phyloP scores from a whole-genome alignment of 92 coral and sea anemone species.

The Epizoanthus illoricatus region DNA sequence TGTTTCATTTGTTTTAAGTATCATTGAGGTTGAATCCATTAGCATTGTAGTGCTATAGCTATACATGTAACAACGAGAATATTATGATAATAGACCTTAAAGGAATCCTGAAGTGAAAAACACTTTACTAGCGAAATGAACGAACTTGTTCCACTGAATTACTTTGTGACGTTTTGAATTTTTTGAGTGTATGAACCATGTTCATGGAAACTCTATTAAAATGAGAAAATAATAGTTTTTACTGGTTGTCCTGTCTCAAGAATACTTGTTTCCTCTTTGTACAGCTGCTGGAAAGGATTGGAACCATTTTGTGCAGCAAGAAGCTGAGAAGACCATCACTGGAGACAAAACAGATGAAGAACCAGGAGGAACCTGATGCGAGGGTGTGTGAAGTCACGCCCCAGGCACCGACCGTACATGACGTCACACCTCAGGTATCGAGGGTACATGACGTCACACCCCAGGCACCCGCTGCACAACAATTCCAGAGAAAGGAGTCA shows the following conservation, averaged over 20 bases:
- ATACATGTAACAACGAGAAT: too few species aligned
- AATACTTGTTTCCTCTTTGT: not conserved
- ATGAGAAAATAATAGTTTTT: too few species aligned
- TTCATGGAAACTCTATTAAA: too few species aligned
- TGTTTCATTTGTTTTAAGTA: not conserved
- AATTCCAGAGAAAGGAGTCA: constrained; percentile 10
- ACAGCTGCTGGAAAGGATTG: constrained; percentile 66
- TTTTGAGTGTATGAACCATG: too few species aligned
- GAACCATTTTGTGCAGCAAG: constrained; percentile 54
- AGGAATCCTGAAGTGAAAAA: too few species aligned
- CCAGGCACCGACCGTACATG: not conserved
- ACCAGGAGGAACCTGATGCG: not conserved
- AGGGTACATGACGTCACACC: not conserved
- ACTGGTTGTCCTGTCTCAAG: not conserved
- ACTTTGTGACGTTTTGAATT: too few species aligned
- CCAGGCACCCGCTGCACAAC: not conserved
- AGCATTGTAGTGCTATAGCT: not conserved
- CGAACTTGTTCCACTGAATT: too few species aligned
- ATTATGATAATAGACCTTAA: too few species aligned
- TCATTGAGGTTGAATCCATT: not conserved
- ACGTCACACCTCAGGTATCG: not conserved
- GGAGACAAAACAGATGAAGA: not conserved
- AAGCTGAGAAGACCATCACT: constrained; percentile 28
- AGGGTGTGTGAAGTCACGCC: not conserved
- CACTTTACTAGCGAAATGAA: too few species aligned